Base-by-base conservation (phyloP, 2,797 vertebrate species). In the Sebastes minor region DNA sequence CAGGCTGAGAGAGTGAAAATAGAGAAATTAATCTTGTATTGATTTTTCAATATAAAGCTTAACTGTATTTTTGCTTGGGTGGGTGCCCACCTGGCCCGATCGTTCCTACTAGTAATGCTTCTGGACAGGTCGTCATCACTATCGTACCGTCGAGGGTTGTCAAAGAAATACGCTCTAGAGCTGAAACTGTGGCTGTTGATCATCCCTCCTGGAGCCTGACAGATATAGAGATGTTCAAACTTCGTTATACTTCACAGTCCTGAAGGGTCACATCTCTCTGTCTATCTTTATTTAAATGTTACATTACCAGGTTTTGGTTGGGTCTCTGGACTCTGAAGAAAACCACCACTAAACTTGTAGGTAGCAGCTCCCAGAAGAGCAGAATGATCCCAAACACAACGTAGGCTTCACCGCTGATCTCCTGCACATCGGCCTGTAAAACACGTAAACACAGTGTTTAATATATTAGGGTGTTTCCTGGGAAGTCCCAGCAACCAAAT, bases 161-260 rank as follows among this genome's bases (percentile, higher is more conserved):
- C 98, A 1, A 99, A 99, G 93, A 99, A 99, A 93, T 98, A 99
- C 1, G 97, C 97, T 86, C 97, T 96, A 85, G 98, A 98, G 91
- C 96, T 98, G 88, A 98, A 99, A 76, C 97, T 97, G 92, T 98
- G 98, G 88, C 97, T 99, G 83, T 97, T 97, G 80, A 98, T 96
- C 97, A 99, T 97, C 52, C 98, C 98, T 2, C 96, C 96, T 0
- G 97, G 92, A 71, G 97, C 92, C 98, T 88, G 82, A 74, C 18
- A 75, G 22, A 75, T 6, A 32, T 2, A 32, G 22, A 60, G n/a
- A 42, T 2, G n/a, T 64, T 53, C 1, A 23, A 22, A 11, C 4
- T 8, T 28, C 6, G 9, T 62, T 46, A 9, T 1, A 23, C 11
- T n/a, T 80, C 13, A 22, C 28, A 33, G 32, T 5, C 52, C 32